Percentiles rank a stretch among this genome's conserved stretches.
phyloP scores from a whole-genome alignment of 2,888 invertebrate species.

The Trisateles emortualis region DNA sequence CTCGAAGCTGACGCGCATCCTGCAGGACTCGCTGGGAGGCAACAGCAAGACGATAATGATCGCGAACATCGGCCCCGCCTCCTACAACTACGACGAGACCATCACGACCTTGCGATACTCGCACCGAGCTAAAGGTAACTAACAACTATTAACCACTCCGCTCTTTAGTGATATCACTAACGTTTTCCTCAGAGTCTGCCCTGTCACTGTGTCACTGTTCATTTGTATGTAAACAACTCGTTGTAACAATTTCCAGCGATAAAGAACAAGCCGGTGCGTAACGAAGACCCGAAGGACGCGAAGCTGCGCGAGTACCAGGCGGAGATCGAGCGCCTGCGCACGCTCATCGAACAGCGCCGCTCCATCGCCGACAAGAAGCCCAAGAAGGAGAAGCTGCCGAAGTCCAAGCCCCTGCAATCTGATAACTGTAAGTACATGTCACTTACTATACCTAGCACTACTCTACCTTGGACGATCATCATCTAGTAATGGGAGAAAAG shows the following conservation, averaged over 20 bases:
- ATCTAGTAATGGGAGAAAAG: no score
- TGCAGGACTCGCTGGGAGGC: constrained; percentile 99
- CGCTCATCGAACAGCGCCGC: constrained; percentile 76
- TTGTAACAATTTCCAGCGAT: constrained; percentile 88
- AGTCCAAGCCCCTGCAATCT: constrained; percentile 10
- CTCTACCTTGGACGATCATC: no score
- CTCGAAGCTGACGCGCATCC: constrained; percentile 97
- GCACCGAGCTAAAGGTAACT: constrained; percentile 94
- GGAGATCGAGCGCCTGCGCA: constrained; percentile 93
- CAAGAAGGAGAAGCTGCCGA: constrained; percentile 32
- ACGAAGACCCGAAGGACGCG: constrained; percentile 99
- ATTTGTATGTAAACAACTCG: not conserved
- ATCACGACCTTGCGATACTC: constrained; percentile 98
- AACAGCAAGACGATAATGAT: constrained; percentile 99
- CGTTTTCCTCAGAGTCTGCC: no score
- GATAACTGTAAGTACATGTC: constrained; percentile 52
- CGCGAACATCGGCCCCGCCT: constrained; percentile 99
- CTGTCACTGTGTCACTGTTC: no score
- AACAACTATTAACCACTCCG: not conserved
- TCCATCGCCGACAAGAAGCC: constrained; percentile 56
- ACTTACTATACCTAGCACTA: no score
- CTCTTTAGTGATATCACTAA: not conserved
- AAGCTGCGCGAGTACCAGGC: constrained; percentile 97
- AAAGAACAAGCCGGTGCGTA: constrained; percentile 99
- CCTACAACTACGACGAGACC: constrained; percentile 99